Evolutionary conservation across 1,140 invertebrate genomes (phyloP), one percentile per base, ranked within the genome.

Genomic region (Teleopsis dalmanni): DNA sequence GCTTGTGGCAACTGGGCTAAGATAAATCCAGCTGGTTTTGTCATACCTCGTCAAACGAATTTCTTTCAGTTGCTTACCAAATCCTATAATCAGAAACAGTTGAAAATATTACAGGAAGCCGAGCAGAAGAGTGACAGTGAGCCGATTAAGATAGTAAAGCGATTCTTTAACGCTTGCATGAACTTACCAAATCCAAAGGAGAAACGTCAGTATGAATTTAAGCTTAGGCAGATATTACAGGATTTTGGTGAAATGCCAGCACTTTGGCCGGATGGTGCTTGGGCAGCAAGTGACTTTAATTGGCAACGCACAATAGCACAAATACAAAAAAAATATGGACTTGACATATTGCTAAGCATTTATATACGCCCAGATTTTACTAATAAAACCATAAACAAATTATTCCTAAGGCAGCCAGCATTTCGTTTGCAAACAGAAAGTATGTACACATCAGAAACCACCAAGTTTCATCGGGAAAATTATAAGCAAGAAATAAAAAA

Each of bases 1-100:
- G 61, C 59, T 34, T 67, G 64, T 47, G 64, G 64, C 13, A 64
- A 57, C 26, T 67, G 64, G 64, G 52, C 61, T 11, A 56, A 58
- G 35, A 58, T 67, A 4, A 60, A 67, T 57, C 64, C 64, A 6
- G 64, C 64, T 4, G 57, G 58, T 9, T 42, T 46, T 1, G 47
- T 38, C 8, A 33, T 37, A 33, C 56, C 57, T 0, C 44, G 59
- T 3, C 58, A 67, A 26, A 67, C 64, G 10, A 64, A 58, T 31
- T 55, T 56, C 13, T 54, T 60, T n/a, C 54, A 56, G 18, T 38
- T 59, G 41, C 29, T 66, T 26, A 16, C 51, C 13, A 52, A 44
- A 18, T 54, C 54, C 8, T 67, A 57, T 36, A 35, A 50, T 9
- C 59, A 59, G 47, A 64, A 62, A 33, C 64, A 62, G 43, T 51